A percentile compares a stretch with the other conserved stretches of the same genome.
Evolutionary conservation across 1,140 invertebrate species (phyloP).

Genomic region (Drosophila nikananu): DNA sequence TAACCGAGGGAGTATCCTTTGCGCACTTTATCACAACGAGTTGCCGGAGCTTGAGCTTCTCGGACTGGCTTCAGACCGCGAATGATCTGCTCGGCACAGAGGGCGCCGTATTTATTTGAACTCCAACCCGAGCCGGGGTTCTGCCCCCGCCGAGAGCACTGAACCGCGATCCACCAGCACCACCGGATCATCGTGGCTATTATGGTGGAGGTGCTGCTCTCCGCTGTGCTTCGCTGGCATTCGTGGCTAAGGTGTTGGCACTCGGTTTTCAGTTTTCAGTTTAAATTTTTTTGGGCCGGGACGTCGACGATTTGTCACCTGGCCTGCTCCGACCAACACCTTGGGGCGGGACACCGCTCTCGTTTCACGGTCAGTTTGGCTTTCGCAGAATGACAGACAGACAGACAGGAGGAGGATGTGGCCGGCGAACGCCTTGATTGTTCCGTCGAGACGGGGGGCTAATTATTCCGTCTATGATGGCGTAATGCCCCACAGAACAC

Average conservation of each 20-base stretch:
- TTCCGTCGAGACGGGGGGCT: conserved; percentile 52
- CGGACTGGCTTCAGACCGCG: conserved; percentile 48
- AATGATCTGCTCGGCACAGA: conserved; percentile 51
- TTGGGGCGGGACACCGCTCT: conserved; percentile 61
- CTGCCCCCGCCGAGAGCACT: conserved; percentile 42
- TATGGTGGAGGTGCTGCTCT: conserved; percentile 18
- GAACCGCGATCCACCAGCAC: conserved; percentile 47
- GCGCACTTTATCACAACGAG: conserved; percentile 36
- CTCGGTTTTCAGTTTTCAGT: conserved; percentile 15
- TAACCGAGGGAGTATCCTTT: conserved; percentile 30
- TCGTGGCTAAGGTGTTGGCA: conserved; percentile 63
- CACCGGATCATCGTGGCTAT: conserved; percentile 48
- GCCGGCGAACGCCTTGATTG: conserved; percentile 36
- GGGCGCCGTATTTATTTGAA: conserved; percentile 69
- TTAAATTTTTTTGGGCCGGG: conserved; percentile 10
- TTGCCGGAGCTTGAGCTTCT: conserved; percentile 9
- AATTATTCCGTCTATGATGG: conserved; percentile 65
- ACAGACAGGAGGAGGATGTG: conserved; percentile 53
- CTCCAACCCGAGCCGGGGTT: conserved; percentile 30
- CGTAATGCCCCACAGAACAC: conserved; percentile 63
- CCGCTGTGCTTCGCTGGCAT: conserved; percentile 43
- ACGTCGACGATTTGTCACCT: conserved; percentile 76
- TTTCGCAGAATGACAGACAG: conserved; percentile 69
- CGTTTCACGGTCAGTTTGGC: conserved; percentile 79
- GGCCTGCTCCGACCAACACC: conserved; percentile 70